These are phyloP conservation scores for Sebastes steindachneri DNA, from an alignment of 2,797 vertebrate genomes.

Conservation along the genomic window DNA sequence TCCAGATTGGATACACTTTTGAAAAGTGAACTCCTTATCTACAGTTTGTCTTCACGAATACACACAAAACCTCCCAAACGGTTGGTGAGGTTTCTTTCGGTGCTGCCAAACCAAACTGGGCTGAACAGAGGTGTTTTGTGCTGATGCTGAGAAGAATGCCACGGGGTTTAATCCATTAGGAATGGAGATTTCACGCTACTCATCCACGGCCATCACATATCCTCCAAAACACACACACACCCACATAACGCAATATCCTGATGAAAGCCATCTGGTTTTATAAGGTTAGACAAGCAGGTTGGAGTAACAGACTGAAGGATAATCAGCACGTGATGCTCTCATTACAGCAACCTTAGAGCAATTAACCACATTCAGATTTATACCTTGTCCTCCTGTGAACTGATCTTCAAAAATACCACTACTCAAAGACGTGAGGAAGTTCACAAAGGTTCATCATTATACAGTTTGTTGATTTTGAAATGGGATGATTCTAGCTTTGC, in stretches of 20 bases:
- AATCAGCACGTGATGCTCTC: too few species aligned
- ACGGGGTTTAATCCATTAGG: conserved; percentile 17
- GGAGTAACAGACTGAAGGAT: too few species aligned
- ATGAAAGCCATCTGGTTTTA: background rate
- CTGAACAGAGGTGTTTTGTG: background rate
- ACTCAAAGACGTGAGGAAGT: too few species aligned
- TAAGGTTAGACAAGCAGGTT: too few species aligned
- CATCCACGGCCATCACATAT: background rate
- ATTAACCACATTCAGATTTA: too few species aligned
- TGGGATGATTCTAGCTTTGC: too few species aligned
- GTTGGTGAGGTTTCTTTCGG: background rate
- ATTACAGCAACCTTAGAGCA: too few species aligned
- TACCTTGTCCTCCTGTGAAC: too few species aligned
- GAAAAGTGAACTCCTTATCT: background rate
- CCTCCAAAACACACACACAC: conserved; percentile 10
- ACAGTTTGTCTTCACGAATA: background rate
- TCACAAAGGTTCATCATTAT: too few species aligned
- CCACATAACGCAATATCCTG: background rate
- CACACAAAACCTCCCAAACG: background rate
- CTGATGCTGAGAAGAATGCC: background rate
- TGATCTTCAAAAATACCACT: too few species aligned
- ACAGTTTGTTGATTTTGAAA: too few species aligned
- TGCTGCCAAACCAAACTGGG: conserved; percentile 18
- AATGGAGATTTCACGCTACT: background rate
- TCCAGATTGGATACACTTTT: background rate